Base-by-base conservation (phyloP, 2,888 invertebrate genomes). In the Peribatodes rhomboidaria region DNA sequence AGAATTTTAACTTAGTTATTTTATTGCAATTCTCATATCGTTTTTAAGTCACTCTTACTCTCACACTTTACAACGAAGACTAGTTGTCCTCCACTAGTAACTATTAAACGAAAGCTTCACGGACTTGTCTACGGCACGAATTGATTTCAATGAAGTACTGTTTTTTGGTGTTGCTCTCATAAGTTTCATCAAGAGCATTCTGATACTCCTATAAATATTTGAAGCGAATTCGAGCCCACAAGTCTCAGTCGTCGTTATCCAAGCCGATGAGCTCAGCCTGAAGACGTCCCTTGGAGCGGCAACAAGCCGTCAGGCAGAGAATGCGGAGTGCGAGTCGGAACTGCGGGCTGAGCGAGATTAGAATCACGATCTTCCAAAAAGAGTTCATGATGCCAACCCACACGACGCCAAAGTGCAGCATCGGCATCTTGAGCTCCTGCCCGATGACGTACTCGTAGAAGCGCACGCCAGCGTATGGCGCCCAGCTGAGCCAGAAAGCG, bases 371-470 rank as follows among this genome's bases (percentile, higher is more conserved):
- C 90, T 99, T 99, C 97, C 98, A 98, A 89, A 98, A 97, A 53
- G 98, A 98, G 91, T 99, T 99, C 74, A 98, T 94, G 77, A 99
- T 96, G 52, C 98, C 99, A 77, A 99, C 94, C 99, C 99, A 99
- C 59, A 98, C 97, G 73, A 98, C 96, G 70, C 96, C 96, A 86
- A 98, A 99, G 89, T 98, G 98, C 73, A 98, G 93, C 93, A 97
- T 96, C 78, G 97, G 97, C 81, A 97, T 94, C 90, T 97, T 95
- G 61, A 95, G 85, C 87, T 94, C 94, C 68, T 94, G 92, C 70
- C 94, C 95, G 53, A 94, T 95, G 78, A 95, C 88, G 84, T 95
- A 95, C 85, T 96, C 97, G 91, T 97, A 98, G 68, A 97, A 92
- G 74, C 96, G 95, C 72, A 98, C 94, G 62, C 95, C 94, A 71